phyloP scores from a whole-genome alignment of 2,113 vertebrate species.

The Pygoscelis antarcticus region DNA sequence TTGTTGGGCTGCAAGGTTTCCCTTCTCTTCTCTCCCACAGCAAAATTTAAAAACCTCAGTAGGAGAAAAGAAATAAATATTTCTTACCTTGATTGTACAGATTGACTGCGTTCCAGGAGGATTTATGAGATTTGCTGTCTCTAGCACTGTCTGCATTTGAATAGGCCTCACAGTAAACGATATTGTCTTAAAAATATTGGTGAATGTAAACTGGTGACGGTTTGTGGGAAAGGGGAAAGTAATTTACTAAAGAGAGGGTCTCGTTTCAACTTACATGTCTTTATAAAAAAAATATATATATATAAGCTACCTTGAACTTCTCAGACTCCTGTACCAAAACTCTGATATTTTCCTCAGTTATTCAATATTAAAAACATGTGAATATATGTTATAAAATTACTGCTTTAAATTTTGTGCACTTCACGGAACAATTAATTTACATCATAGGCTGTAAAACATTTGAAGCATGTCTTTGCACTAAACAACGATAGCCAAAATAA shows the following conservation, averaged over 20 bases:
- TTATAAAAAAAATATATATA: not conserved
- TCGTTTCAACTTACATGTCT: not conserved
- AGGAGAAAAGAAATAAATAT: not conserved
- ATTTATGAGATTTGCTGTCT: not conserved
- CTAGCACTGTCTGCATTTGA: not conserved
- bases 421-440: not conserved
- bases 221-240: rapidly evolving
- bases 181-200: not conserved
- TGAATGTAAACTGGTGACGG: not conserved
- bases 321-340: not conserved
- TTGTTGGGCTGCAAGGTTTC: not conserved
- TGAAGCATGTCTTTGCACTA: not conserved
- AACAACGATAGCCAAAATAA: not conserved
- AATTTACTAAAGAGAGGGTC: not conserved
- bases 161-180: not conserved
- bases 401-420: not conserved
- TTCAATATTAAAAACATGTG: not conserved
- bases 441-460: not conserved
- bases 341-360: not conserved
- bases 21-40: not conserved
- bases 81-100: not conserved
- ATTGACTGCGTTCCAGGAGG: not conserved
- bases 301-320: not conserved
- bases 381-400: not conserved
- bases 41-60: not conserved